Base-by-base conservation (phyloP, 2,113 vertebrate genomes). In the Elgaria multicarinata region DNA sequence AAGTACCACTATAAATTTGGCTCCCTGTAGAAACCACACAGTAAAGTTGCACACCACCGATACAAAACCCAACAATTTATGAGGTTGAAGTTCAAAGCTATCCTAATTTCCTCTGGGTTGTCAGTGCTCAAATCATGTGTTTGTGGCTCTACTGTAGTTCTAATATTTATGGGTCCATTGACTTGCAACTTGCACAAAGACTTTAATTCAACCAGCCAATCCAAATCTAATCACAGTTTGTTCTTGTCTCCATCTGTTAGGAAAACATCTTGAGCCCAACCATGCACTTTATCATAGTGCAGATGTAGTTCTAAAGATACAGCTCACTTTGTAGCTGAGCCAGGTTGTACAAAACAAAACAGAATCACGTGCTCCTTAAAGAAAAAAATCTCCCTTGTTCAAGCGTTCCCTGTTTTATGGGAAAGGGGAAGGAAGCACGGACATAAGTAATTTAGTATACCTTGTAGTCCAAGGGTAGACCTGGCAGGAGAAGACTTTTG, bases 291-390 rank as follows among this genome's bases (percentile, higher is more conserved):
- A 87, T 87, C 72, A 87, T 77, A 46, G 16, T 44, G 26, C 85
- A 87, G 85, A 87, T 87, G 55, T 87, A 55, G 72, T 87, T 66
- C 50, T 87, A 87, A 77, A 77, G 85, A 87, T 87, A 87, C 42
- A 33, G 18, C 28, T 44, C 22, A 36, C 55, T 77, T 87, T 87
- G 74, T 87, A 62, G 72, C 28, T 24, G 71, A 76, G 53, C 72
- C 85, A 86, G 28, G 36, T 26, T 62, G 50, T 39, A 24, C 39
- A 58, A 77, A 77, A 55, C 55, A 87, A 87, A 77, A 64, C 39
- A 87, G 36, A 62, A 64, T 86, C 72, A 33, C 39, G 14, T 87
- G 8, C 36, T 66, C 5, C 18, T 77, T 46, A 46, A 64, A 44
- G 36, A 77, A 77, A 77, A 77, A 77, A 77, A 64, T 58, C 31